Base-by-base conservation (phyloP, 1,140 invertebrate genomes). In the Pogonomyrmex californicus region DNA sequence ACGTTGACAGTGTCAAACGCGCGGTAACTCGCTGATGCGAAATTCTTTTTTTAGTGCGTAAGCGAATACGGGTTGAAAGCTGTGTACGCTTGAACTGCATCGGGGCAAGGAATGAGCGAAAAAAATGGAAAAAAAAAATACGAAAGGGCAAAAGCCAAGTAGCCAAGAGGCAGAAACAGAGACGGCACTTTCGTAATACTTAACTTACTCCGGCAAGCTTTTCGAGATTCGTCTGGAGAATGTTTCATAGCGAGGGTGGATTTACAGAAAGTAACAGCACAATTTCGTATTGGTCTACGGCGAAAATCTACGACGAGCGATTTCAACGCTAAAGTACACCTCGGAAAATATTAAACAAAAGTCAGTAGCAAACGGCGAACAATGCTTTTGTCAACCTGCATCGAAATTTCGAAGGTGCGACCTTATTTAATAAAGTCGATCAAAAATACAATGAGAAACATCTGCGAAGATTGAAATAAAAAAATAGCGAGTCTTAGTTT, bases 51-150 rank as follows among this genome's bases (percentile, higher is more conserved):
- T n/a, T 38, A 17, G 12, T 66, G 79, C 54, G 54, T 70, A 58
- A 36, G 49, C 71, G 83, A 91, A 91, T 91, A 54, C 83, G 78
- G 73, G 90, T 88, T 91, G 86, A 91, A 91, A 91, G 87, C 89
- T 85, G 78, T 83, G 90, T 71, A 86, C 62, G 86, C 89, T 86
- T 65, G 78, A 75, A 65, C 68, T 62, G 54, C 44, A 44, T 41
- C 54, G 58, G 6, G 17, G 33, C 76, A 75, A 71, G 49, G 9
- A 60, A 63, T 38, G 47, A 70, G 62, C 4, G 30, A 5, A 30
- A 47, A 36, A 33, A 54, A 49, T 17, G 6, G 4, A 1, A 54
- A 17, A 38, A 60, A 33, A 49, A 70, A 23, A 23, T 23, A 23
- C 23, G 23, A 23, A 23, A 23, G 49, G 30, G 51, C 41, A 70